Evolutionary conservation across 2,888 invertebrate genomes (phyloP).

Genomic region (Monoplex corrugatus): DNA sequence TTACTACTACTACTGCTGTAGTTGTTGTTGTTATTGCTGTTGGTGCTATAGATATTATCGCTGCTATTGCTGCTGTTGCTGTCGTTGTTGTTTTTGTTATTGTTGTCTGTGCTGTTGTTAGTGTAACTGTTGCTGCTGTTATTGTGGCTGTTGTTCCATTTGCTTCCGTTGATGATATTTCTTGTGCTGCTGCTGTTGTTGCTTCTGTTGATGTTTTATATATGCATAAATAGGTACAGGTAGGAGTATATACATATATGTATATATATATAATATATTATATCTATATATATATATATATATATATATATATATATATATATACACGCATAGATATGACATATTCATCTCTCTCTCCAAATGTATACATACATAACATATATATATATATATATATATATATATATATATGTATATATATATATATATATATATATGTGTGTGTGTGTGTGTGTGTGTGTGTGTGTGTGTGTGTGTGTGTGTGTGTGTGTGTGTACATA

Average conservation of each 20-base stretch:
- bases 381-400: too few species aligned
- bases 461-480: constrained; percentile 34
- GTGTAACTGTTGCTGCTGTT: not conserved
- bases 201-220: not conserved
- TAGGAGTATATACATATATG: too few species aligned
- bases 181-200: not conserved
- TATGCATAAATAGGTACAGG: too few species aligned
- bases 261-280: too few species aligned
- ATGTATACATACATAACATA: too few species aligned
- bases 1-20: too few species aligned
- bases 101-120: not conserved
- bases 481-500: not conserved
- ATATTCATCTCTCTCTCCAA: too few species aligned
- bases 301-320: too few species aligned
- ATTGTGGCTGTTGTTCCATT: not conserved
- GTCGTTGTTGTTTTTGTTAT: not conserved
- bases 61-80: not conserved
- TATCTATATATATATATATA: too few species aligned
- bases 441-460: constrained; percentile 1
- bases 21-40: not conserved
- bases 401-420: too few species aligned
- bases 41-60: not conserved
- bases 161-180: not conserved
- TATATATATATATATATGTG: not conserved
- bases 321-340: too few species aligned